These are phyloP conservation scores for Apostichopus japonicus DNA, from an alignment of 35 echinoderm and acorn worm genomes.

Conservation along the genomic window DNA sequence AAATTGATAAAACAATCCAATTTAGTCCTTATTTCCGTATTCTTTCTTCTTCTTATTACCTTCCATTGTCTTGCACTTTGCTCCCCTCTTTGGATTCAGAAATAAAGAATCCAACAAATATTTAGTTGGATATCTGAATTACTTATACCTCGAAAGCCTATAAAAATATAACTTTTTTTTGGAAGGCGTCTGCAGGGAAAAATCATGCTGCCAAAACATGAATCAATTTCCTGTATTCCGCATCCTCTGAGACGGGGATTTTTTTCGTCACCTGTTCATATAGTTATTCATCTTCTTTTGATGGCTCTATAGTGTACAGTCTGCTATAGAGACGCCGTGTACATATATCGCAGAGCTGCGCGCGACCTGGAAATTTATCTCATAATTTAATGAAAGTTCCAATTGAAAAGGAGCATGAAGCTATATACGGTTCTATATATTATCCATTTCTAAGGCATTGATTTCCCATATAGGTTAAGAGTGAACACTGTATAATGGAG, in stretches of 20 bases:
- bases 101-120: too few species aligned
- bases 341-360: neutral
- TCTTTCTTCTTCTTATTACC: too few species aligned
- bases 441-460: neutral
- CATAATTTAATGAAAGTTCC: conserved; percentile 43
- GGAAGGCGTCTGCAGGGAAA: neutral
- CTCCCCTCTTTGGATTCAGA: too few species aligned
- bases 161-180: conserved; percentile 15
- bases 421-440: neutral
- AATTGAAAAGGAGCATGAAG: conserved; percentile 18
- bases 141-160: neutral
- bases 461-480: conserved; percentile 15
- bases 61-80: too few species aligned
- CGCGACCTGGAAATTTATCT: conserved; percentile 8
- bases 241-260: neutral
- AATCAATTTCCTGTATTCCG: conserved; percentile 45
- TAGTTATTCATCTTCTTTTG: conserved; percentile 4
- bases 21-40: too few species aligned
- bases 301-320: neutral
- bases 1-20: too few species aligned
- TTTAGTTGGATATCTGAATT: neutral
- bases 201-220: conserved; percentile 37
- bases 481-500: neutral
- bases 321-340: neutral
- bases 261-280: conserved; percentile 18